Evolutionary conservation across 2,888 invertebrate species (phyloP), one percentile per base, ranked within the genome.

Genomic region (Chymomyza amoena): DNA sequence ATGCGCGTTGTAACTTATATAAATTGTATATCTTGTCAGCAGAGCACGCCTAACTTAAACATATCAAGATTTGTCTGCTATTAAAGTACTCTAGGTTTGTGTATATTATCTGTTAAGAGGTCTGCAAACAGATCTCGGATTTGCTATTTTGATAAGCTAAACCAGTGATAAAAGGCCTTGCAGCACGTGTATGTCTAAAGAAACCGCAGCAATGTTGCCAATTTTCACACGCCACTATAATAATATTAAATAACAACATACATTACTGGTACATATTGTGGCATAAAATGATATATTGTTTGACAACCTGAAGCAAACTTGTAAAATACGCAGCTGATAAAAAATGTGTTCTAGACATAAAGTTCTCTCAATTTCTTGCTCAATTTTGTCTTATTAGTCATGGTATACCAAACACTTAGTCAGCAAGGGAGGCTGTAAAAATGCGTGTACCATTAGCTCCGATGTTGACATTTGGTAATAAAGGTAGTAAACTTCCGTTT

Each of bases 251-350:
- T 45, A 45, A 45, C 6, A 45, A 45, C 13, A 45, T 45, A 13
- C 39, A 45, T 13, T 13, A 45, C 39, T 45, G 13, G 13, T 3
- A 45, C 13, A 13, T 45, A 45, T 45, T 45, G 39, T 45, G 39
- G 59, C 57, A 59, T 61, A 45, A 63, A 68, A 60, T 70, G 65
- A 18, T 45, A 67, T 59, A 61, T 64, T 72, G 70, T 67, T 66
- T 45, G 66, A 72, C 76, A 75, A 69, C 61, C 51, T 25, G n/a
- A 15, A 59, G 32, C 18, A n/a, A n/a, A 45, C 13, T 45, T 45
- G 39, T 45, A 45, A 10, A 13, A 13, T 45, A 45, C 39, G 39
- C 39, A 45, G 39, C 39, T 45, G 39, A 45, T 45, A 45, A 45
- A 45, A 36, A 13, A 13, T 45, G 39, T 13, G 4, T 45, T 45